These are phyloP conservation scores for Criorhina ranunculi DNA, from an alignment of 2,888 invertebrate species.

Conservation along the genomic window DNA sequence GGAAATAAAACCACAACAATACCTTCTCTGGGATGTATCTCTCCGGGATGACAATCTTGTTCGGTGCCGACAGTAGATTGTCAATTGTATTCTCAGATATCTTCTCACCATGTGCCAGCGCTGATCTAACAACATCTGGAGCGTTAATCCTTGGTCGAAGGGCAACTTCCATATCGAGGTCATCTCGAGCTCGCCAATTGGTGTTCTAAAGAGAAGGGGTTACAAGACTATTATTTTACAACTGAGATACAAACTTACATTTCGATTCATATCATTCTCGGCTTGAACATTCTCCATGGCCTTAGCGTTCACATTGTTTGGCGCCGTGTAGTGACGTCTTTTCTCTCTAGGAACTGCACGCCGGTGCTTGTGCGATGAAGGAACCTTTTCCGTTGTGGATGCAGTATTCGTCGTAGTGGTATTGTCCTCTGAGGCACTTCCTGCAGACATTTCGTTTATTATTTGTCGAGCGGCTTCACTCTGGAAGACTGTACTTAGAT, in stretches of 20 bases:
- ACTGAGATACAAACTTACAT: constrained; percentile 80
- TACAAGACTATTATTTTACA: background rate
- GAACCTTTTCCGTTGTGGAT: constrained; percentile 84
- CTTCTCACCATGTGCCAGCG: constrained; percentile 86
- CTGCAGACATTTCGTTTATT: constrained; percentile 90
- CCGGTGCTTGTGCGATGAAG: constrained; percentile 86
- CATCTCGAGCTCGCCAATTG: constrained; percentile 90
- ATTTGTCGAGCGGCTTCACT: constrained; percentile 95
- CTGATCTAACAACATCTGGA: constrained; percentile 94
- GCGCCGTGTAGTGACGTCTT: constrained; percentile 94
- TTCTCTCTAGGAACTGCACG: constrained; percentile 93
- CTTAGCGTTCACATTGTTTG: constrained; percentile 89
- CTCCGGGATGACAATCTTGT: constrained; percentile 96
- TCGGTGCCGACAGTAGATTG: constrained; percentile 93
- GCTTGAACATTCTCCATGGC: constrained; percentile 87
- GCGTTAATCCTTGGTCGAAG: constrained; percentile 90
- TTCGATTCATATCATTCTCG: constrained; percentile 84
- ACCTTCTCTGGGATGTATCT: constrained; percentile 96
- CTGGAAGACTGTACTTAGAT: constrained; percentile 91
- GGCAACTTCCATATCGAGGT: constrained; percentile 94
- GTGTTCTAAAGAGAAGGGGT: constrained; percentile 81
- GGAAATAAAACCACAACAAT: constrained; percentile 46
- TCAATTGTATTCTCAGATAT: constrained; percentile 91
- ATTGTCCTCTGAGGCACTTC: constrained; percentile 84
- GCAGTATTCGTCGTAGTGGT: constrained; percentile 77